A percentile compares a stretch with the other conserved stretches of the same genome.
phyloP scores from a whole-genome alignment of 2,113 vertebrate genomes.

The Nesogale talazaci region DNA sequence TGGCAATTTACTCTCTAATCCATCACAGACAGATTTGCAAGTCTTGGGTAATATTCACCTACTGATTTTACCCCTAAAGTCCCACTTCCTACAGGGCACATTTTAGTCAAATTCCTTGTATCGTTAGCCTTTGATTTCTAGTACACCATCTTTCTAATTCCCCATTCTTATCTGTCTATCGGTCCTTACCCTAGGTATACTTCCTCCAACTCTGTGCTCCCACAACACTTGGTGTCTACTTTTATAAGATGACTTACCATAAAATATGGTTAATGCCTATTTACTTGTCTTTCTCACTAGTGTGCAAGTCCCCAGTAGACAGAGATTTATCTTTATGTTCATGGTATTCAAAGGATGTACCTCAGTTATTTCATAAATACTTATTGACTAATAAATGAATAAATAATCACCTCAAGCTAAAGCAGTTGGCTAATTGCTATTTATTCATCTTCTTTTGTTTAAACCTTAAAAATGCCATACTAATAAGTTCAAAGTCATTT shows the following conservation, averaged over 20 bases:
- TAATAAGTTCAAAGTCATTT: background rate
- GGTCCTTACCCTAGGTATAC: background rate
- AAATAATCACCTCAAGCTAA: background rate
- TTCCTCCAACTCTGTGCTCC: background rate
- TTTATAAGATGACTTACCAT: background rate
- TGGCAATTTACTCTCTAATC: too few species aligned
- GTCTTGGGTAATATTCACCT: too few species aligned
- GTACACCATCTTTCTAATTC: background rate
- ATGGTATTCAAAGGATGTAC: too few species aligned
- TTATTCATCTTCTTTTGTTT: slow-evolving; percentile 18
- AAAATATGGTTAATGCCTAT: too few species aligned
- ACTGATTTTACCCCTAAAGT: background rate
- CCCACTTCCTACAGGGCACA: background rate
- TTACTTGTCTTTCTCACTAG: too few species aligned
- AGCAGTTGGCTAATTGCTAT: slow-evolving; percentile 4
- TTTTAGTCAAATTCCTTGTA: background rate
- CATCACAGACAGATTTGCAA: too few species aligned
- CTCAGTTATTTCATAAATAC: too few species aligned
- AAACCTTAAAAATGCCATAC: slow-evolving; percentile 6
- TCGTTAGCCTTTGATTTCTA: background rate
- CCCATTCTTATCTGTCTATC: slow-evolving; percentile 11
- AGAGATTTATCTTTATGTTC: too few species aligned
- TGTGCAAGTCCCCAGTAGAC: too few species aligned
- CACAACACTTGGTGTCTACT: background rate
- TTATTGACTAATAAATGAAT: background rate